A percentile compares a stretch with the other conserved stretches of the same genome.
Conservation (phyloP, 2,888 invertebrate genomes). For the Caenorhabditis sinica region DNA sequence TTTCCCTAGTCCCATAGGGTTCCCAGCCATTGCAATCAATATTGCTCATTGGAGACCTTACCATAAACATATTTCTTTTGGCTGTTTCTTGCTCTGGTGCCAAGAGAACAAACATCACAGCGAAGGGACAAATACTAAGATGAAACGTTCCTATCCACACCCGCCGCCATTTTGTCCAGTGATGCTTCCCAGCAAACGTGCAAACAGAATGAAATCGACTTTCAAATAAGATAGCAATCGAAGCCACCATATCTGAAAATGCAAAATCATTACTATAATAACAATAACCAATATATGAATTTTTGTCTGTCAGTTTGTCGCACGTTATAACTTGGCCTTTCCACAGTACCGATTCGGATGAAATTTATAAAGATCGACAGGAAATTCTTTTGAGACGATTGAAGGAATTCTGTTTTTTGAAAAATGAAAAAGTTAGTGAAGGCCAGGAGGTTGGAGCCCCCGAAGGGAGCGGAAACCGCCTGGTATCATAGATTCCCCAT, state of each 20-base stretch:
- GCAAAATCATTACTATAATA: background rate
- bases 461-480: no score
- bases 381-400: no score
- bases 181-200: background rate
- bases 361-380: no score
- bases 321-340: no score
- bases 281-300: no score
- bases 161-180: background rate
- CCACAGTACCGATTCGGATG: background rate
- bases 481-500: no score
- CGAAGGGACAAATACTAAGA: background rate
- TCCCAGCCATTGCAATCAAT: no score
- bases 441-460: no score
- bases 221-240: background rate
- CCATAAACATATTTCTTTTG: background rate
- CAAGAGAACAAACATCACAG: background rate
- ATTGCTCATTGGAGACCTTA: no score
- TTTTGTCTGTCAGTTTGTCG: no score
- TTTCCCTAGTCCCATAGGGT: background rate
- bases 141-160: background rate
- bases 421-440: no score
- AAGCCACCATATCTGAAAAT: background rate
- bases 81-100: conserved; percentile 12
- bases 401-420: no score
- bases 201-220: conserved; percentile 8